These are phyloP conservation scores for Gallinago paraguaiae DNA, from an alignment of 2,113 vertebrate genomes.

Conservation along the genomic window DNA sequence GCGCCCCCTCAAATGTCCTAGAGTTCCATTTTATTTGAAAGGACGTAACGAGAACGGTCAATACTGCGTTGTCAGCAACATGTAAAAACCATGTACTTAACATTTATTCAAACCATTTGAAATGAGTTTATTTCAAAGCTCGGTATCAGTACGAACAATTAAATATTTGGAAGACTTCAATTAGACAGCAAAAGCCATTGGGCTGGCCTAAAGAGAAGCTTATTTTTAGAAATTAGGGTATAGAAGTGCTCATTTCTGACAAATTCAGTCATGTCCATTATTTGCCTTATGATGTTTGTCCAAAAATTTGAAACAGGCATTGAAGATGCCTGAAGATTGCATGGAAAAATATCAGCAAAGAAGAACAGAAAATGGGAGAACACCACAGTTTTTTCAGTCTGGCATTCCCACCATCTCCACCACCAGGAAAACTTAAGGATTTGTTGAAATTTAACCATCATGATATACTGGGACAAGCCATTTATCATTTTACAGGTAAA, in stretches of 20 bases:
- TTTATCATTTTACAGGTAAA: background rate
- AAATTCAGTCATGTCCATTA: background rate
- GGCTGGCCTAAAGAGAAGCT: background rate
- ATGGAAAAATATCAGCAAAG: background rate
- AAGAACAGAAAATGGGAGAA: background rate
- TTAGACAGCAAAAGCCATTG: background rate
- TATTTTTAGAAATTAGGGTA: background rate
- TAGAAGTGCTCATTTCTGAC: background rate
- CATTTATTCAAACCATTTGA: background rate
- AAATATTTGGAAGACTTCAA: background rate
- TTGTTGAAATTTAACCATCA: background rate
- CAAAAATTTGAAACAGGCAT: background rate
- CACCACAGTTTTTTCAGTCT: background rate
- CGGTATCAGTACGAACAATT: fast-evolving
- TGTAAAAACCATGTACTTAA: fast-evolving
- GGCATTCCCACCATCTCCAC: background rate
- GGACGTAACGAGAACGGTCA: background rate
- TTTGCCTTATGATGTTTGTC: background rate
- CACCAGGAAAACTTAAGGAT: background rate
- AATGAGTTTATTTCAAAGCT: background rate
- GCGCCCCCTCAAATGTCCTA: background rate
- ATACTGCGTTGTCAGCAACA: background rate
- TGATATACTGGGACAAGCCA: background rate
- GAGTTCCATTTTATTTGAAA: background rate
- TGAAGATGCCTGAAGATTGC: background rate